Base-by-base conservation (phyloP, 2,113 vertebrate genomes). In the Pterophyllum scalare region DNA sequence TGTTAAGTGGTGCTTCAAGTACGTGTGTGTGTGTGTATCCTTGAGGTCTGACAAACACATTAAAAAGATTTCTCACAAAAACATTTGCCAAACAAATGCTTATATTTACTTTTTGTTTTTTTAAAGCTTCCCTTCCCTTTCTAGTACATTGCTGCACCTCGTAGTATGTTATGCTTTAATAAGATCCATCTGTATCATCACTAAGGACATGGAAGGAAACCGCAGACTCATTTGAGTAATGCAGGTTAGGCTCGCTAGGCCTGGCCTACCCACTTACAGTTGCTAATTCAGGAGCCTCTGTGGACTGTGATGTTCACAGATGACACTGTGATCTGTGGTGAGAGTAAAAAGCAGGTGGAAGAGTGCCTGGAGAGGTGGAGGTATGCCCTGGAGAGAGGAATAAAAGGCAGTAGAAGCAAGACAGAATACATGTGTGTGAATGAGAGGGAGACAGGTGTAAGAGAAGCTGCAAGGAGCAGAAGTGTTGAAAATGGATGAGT, bases 231-330 rank as follows among this genome's bases (percentile, higher is more conserved):
- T 70, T 70, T 49, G 26, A 13, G 65, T 28, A 70, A 70, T 70
- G 15, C 43, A 28, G 65, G 65, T 49, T 70, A 49, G 24, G 64
- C 26, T 67, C 12, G 24, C 46, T 49, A 28, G 8, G 15, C 40
- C 64, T 67, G 40, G 22, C 64, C 19, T 49, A 12, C 24, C 64
- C 24, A 28, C 40, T 0, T 0, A 70, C 0, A 1, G 24, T 20
- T 72, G 43, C 17, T 72, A 52, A 72, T 12, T 72, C 65, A 52
- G 24, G 43, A 31, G 24, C n/a, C 67, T 28, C 64, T 40, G 46
- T 28, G 5, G 24, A 67, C 64, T 67, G 19, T 46, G 64, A 70
- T 70, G 64, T 49, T 70, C 46, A 40, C 64, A 70, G 64, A 70
- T 9, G 19, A 70, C 40, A 28, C 40, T 28, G 3, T 67, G 5